Percentiles rank a stretch among this genome's conserved stretches.
These are phyloP conservation scores for Drosophila ezoana DNA, from an alignment of 2,888 invertebrate species.

Conservation along the genomic window DNA sequence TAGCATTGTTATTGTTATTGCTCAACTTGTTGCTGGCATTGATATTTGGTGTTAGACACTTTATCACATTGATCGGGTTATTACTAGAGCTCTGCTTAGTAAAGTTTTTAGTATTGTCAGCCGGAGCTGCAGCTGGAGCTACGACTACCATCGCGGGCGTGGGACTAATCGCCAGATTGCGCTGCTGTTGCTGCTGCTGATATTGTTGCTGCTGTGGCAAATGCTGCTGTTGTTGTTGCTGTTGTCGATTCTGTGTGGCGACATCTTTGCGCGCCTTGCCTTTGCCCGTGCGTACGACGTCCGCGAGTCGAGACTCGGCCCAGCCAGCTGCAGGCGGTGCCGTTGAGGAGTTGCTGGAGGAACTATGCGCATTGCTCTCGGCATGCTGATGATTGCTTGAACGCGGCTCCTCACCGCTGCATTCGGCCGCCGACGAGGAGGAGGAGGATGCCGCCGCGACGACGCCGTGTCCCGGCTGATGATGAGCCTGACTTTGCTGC, in stretches of 20 bases:
- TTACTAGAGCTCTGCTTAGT: slow-evolving; percentile 83
- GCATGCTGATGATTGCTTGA: slow-evolving; percentile 56
- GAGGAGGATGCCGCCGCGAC: slow-evolving; percentile 23
- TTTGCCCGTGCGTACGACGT: slow-evolving; percentile 88
- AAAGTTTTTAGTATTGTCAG: slow-evolving; percentile 78
- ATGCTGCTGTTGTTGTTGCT: slow-evolving; percentile 67
- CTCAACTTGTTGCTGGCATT: slow-evolving; percentile 75
- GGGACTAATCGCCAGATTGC: slow-evolving; percentile 67
- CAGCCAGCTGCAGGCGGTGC: slow-evolving; percentile 69
- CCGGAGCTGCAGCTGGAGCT: slow-evolving; percentile 69
- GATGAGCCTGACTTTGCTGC: slow-evolving; percentile 69
- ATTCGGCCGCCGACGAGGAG: slow-evolving; percentile 22
- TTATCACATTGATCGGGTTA: slow-evolving; percentile 85
- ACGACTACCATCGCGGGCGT: slow-evolving; percentile 77
- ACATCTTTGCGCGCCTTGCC: slow-evolving; percentile 83
- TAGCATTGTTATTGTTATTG: slow-evolving; percentile 54
- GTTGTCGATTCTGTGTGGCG: slow-evolving; percentile 63
- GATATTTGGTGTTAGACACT: slow-evolving; percentile 85
- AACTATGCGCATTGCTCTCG: slow-evolving; percentile 70
- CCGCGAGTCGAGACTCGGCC: slow-evolving; percentile 89
- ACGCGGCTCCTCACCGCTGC: slow-evolving; percentile 51
- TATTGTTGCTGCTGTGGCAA: slow-evolving; percentile 36
- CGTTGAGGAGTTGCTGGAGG: slow-evolving; percentile 54
- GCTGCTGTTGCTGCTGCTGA: slow-evolving; percentile 49
- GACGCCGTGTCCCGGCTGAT: slow-evolving; percentile 55